Base-by-base conservation (phyloP, 2,113 vertebrate genomes). In the Melospiza melodia region DNA sequence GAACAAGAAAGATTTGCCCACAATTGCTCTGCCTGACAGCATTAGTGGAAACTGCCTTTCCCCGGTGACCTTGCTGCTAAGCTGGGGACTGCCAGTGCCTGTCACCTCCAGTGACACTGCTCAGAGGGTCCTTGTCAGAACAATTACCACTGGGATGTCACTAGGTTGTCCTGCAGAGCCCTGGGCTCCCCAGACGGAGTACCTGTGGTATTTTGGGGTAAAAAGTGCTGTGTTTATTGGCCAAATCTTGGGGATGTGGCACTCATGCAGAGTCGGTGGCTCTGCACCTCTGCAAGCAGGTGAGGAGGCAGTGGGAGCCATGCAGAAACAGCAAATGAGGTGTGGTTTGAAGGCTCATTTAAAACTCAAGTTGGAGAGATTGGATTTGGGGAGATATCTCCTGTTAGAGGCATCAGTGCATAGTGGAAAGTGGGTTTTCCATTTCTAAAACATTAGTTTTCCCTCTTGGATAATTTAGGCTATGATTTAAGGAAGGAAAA, bases 81-180 rank as follows among this genome's bases (percentile, higher is more conserved):
- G 93, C 95, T 97, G 94, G 95, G 79, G 80, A 39, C 93, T 92
- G 90, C 88, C 92, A n/a, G 93, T 83, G 93, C 65, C 93, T 95
- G 93, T 96, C 95, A 94, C 94, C 94, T 97, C 83, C 94, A 93
- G 66, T 97, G 95, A 97, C 95, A 95, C 94, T 78, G 96, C 92
- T 96, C 94, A 95, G 92, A 97, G 94, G 94, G 95, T 96, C 92
- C 92, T 96, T 96, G 92, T 96, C 95, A 97, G 52, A 97, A 89
- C 95, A 96, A 96, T 97, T 97, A 95, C 92, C 83, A 31, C 86
- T 57, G 84, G 21, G 61, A 89, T 93, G 90, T 97, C 94, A 96
- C 88, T 55, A 1, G 19, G 77, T 61, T 6, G 1, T 67, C 86
- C 43, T 72, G 90, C 73, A 35, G 86, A 82, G 89, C 84, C 80